Conservation (phyloP, 2,113 vertebrate genomes). For the Stegostoma tigrinum region DNA sequence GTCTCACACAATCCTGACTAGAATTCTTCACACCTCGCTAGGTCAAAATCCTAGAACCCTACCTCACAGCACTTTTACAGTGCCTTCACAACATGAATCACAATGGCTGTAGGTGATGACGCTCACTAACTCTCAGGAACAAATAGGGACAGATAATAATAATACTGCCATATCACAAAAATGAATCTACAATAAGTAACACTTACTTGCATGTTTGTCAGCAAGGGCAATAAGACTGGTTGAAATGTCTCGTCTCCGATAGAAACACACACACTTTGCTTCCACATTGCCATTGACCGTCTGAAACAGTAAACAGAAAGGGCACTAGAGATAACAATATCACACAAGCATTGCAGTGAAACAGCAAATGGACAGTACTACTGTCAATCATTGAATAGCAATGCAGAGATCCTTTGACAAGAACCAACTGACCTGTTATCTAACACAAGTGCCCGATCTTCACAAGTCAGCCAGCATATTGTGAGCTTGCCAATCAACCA, state of each 20-base stretch:
- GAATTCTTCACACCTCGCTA: not conserved
- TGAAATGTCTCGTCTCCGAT: conserved; percentile 90
- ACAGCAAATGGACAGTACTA: conserved; percentile 46
- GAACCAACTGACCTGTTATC: not conserved
- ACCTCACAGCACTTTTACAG: not conserved
- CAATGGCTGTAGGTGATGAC: not conserved
- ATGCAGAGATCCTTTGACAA: not conserved
- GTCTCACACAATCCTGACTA: not conserved
- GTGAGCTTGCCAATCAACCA: not conserved
- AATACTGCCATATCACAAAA: not conserved
- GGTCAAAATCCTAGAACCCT: not conserved
- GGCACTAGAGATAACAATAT: not conserved
- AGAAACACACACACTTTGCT: conserved; percentile 98
- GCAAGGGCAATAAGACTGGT: conserved; percentile 89
- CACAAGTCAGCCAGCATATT: not conserved
- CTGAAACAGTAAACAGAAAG: conserved; percentile 61
- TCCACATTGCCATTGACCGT: conserved; percentile 97
- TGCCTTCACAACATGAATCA: too few relatives aligned
- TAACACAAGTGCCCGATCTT: not conserved
- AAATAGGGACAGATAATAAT: not conserved
- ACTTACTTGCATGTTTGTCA: conserved; percentile 97
- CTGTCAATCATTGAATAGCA: not conserved
- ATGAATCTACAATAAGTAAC: not conserved
- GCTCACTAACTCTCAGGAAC: not conserved
- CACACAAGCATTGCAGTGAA: conserved; percentile 50